phyloP scores from a whole-genome alignment of 2,797 vertebrate genomes.

The Euthynnus affinis region DNA sequence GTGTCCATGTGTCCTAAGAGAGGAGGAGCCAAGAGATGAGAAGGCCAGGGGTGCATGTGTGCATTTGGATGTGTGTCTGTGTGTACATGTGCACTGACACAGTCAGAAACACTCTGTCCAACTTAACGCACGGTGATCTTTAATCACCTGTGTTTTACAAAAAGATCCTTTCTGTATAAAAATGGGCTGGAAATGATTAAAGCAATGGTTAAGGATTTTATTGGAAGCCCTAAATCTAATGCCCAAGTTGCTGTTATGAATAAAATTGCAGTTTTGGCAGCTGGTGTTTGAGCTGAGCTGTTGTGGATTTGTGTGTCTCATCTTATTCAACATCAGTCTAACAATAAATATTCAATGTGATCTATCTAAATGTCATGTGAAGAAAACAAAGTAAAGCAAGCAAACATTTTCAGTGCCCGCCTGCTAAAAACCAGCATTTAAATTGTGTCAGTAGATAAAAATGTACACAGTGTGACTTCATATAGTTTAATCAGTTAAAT shows the following conservation, averaged over 20 bases:
- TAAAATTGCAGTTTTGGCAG: not conserved
- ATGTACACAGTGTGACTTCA: not conserved
- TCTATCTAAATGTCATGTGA: not conserved
- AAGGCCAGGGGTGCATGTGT: constrained; percentile 49
- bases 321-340: not conserved
- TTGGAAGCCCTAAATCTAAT: not conserved
- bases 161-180: not conserved
- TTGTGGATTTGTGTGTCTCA: not conserved
- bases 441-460: not conserved
- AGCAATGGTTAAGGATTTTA: not conserved
- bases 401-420: too few relatives aligned
- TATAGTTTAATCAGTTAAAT: not conserved
- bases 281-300: not conserved
- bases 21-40: constrained; percentile 57
- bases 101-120: not conserved
- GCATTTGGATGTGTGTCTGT: not conserved
- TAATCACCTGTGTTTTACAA: not conserved
- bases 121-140: not conserved
- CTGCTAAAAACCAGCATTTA: not conserved
- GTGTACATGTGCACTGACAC: not conserved
- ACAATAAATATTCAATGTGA: not conserved
- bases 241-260: not conserved
- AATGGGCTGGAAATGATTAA: not conserved
- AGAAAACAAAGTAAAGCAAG: not conserved
- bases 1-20: constrained; percentile 63